These are phyloP conservation scores for Meteorus sp. DNA, from an alignment of 1,140 invertebrate genomes.

Conservation along the genomic window DNA sequence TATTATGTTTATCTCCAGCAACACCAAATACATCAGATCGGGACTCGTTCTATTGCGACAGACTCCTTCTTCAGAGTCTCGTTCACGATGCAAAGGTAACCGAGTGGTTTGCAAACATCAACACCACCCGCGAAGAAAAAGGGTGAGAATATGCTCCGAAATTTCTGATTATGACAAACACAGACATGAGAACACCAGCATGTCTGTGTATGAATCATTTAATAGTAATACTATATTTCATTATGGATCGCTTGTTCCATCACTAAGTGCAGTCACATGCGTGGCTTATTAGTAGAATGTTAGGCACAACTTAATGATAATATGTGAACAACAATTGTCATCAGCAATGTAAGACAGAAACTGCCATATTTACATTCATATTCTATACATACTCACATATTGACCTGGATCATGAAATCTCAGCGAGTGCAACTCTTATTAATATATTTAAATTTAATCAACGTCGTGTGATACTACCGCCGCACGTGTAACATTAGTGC, in stretches of 20 bases:
- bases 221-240: neutral
- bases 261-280: slow-evolving; percentile 1
- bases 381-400: neutral
- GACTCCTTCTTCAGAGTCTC: slow-evolving; percentile 78
- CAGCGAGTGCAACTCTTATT: no score
- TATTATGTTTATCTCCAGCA: slow-evolving; percentile 45
- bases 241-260: neutral
- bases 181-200: neutral
- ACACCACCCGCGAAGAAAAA: slow-evolving; percentile 70
- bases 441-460: no score
- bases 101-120: slow-evolving; percentile 77
- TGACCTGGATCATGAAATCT: no score
- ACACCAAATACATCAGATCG: slow-evolving; percentile 62
- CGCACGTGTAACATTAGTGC: neutral
- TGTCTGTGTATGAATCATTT: slow-evolving; percentile 1
- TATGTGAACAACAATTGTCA: neutral
- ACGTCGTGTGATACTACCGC: no score
- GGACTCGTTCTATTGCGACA: slow-evolving; percentile 73
- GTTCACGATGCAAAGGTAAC: slow-evolving; percentile 87
- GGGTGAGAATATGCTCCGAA: slow-evolving; percentile 66
- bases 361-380: neutral
- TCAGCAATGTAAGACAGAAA: neutral
- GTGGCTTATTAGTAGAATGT: slow-evolving; percentile 6
- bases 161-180: neutral
- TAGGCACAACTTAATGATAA: no score